These are phyloP conservation scores for Malaclemys terrapin DNA, from an alignment of 2,113 vertebrate species.

Conservation along the genomic window DNA sequence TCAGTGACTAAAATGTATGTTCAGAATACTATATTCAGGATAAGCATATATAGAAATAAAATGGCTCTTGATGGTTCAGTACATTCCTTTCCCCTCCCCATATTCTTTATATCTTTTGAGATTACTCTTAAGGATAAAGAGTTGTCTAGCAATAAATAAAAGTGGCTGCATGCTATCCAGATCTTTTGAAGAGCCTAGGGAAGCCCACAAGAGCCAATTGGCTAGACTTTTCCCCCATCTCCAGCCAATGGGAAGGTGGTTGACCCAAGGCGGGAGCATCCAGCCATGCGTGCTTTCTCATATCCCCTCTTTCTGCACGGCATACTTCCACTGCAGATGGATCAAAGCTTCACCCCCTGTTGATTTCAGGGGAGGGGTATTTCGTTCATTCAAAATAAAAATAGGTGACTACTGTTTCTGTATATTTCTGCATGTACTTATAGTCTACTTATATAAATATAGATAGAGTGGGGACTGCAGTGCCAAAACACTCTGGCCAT, in stretches of 20 bases:
- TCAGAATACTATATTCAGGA: conserved; percentile 37
- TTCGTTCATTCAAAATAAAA: neutral
- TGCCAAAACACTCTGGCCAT: neutral
- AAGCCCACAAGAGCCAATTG: no score
- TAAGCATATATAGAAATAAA: conserved; percentile 18
- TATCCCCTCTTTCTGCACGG: neutral
- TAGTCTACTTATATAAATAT: conserved; percentile 39
- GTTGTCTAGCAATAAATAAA: neutral
- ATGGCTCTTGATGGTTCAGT: conserved; percentile 26
- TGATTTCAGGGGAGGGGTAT: neutral
- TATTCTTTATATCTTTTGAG: conserved; percentile 27
- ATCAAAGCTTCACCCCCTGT: neutral
- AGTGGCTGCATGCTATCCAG: no score
- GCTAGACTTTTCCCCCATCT: no score
- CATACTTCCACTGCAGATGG: neutral
- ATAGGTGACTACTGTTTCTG: conserved; percentile 5
- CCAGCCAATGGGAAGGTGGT: no score
- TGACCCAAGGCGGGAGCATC: neutral
- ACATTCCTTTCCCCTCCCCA: conserved; percentile 17
- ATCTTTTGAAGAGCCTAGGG: no score
- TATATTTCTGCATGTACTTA: neutral
- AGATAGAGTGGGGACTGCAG: conserved; percentile 10
- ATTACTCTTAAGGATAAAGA: conserved; percentile 29
- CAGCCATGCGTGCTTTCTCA: neutral
- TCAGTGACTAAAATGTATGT: conserved; percentile 36